These are phyloP conservation scores for Molanna angustata DNA, from an alignment of 2,888 invertebrate genomes.

Conservation along the genomic window DNA sequence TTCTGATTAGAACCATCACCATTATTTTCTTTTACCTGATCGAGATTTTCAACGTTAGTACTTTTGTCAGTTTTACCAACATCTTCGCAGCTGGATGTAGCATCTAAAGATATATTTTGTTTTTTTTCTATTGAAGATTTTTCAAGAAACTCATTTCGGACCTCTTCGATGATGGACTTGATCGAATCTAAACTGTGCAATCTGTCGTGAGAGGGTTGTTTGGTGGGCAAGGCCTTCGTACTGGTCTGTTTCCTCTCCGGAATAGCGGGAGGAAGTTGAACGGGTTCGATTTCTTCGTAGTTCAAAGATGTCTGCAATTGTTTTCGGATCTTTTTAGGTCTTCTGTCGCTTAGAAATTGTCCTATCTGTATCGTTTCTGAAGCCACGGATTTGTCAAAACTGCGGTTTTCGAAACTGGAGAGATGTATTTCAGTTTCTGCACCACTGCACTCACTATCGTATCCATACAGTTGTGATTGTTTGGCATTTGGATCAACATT, in stretches of 20 bases:
- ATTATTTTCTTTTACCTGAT: neutral
- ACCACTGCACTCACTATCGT: constrained; percentile 53
- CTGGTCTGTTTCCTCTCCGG: neutral
- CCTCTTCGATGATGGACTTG: constrained; percentile 38
- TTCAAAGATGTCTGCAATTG: neutral
- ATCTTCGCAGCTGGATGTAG: constrained; percentile 41
- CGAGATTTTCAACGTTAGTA: neutral
- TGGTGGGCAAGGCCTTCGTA: neutral
- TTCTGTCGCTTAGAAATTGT: neutral
- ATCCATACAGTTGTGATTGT: constrained; percentile 44
- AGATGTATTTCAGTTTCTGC: constrained; percentile 54
- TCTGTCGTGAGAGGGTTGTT: constrained; percentile 14
- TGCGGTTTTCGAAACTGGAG: constrained; percentile 42
- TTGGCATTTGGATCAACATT: no score
- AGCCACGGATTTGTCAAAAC: constrained; percentile 28
- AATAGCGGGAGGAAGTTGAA: neutral
- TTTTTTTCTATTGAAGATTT: constrained; percentile 28
- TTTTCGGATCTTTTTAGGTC: constrained; percentile 4
- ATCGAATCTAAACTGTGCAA: constrained; percentile 34
- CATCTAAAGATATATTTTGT: constrained; percentile 40
- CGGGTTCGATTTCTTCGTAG: neutral
- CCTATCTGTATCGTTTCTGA: neutral
- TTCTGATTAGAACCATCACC: constrained; percentile 1
- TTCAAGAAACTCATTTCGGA: constrained; percentile 35
- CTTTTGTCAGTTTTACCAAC: neutral